phyloP scores from a whole-genome alignment of 2,888 invertebrate species.

The Chalcosyrphus nemorum region DNA sequence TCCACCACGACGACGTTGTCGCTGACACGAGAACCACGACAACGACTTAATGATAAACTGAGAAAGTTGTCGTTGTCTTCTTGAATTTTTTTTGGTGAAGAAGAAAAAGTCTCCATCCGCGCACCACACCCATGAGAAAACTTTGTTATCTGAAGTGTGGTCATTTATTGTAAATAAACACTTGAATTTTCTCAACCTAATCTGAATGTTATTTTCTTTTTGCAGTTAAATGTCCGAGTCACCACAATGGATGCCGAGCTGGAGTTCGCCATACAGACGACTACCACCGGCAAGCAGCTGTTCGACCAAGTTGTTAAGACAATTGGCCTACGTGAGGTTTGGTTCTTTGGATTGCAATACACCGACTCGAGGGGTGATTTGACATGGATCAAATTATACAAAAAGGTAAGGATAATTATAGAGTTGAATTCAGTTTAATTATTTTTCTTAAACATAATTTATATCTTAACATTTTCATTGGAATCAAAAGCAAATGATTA shows the following conservation, averaged over 20 bases:
- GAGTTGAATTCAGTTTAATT: neutral
- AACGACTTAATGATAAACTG: constrained; percentile 16
- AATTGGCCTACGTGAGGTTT: constrained; percentile 98
- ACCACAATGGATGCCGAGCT: constrained; percentile 99
- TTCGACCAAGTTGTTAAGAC: constrained; percentile 99
- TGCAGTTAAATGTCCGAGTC: constrained; percentile 99
- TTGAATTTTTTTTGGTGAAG: constrained; percentile 30
- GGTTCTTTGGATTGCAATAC: constrained; percentile 99
- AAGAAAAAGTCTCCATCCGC: constrained; percentile 5
- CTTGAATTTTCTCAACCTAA: constrained; percentile 11
- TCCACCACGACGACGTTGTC: constrained; percentile 30
- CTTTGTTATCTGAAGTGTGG: neutral
- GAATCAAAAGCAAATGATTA: neutral
- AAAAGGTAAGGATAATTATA: constrained; percentile 90
- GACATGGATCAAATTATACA: constrained; percentile 99
- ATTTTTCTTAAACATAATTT: neutral
- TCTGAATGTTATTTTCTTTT: constrained; percentile 73
- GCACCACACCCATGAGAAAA: constrained; percentile 45
- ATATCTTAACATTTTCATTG: neutral
- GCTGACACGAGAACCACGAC: constrained; percentile 6
- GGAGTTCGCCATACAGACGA: constrained; percentile 99
- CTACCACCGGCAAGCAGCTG: constrained; percentile 99
- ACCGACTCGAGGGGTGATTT: constrained; percentile 98
- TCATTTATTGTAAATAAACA: neutral
- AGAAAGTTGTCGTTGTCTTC: constrained; percentile 63